Evolutionary conservation across 2,113 vertebrate genomes (phyloP), one percentile per base, ranked within the genome.

Genomic region (Callipepla californica): DNA sequence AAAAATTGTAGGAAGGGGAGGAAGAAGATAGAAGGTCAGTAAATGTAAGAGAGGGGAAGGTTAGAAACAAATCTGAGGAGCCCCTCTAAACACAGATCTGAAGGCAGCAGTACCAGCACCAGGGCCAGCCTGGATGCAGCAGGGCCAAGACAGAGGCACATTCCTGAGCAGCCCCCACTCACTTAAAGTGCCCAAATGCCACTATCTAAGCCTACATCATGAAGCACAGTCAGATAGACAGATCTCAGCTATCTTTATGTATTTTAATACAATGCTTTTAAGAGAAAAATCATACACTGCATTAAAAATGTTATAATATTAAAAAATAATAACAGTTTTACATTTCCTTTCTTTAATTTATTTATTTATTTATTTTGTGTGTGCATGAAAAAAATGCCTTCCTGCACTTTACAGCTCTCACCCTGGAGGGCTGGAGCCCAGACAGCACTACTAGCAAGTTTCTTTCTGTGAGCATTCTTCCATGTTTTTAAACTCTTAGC

Each of bases 391-490:
- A 40, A 13, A 40, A 25, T 4, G 9, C 4, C 32, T 55, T 51
- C 57, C 34, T 85, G 42, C 12, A 10, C 26, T 48, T 13, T 17
- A 44, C 55, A 88, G 12, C 18, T n/a, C 15, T 28, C 11, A 45
- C 13, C 7, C 40, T 28, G 7, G 26, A 30, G 15, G 26, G 66
- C 15, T 38, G 3, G 5, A 74, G 38, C 13, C 69, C 55, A 21
- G 30, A 53, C 30, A 73, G 23, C 6, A 34, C 21, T 1, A 55
- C 19, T 7, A 16, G 10, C 44, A 0, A 16, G 2, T 51, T 78
- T 70, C 30, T 28, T 63, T 38, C 28, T 6, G 15, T 47, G 22
- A 82, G 73, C 6, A 4, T 26, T 66, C 36, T 30, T 90, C 26
- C 15, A 20, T 26, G 23, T 1, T 0, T 61, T 75, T 21, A 63